Percentiles rank a stretch among this genome's conserved stretches.
Evolutionary conservation across 2,888 invertebrate species (phyloP).

Genomic region (Desoria tigrina): DNA sequence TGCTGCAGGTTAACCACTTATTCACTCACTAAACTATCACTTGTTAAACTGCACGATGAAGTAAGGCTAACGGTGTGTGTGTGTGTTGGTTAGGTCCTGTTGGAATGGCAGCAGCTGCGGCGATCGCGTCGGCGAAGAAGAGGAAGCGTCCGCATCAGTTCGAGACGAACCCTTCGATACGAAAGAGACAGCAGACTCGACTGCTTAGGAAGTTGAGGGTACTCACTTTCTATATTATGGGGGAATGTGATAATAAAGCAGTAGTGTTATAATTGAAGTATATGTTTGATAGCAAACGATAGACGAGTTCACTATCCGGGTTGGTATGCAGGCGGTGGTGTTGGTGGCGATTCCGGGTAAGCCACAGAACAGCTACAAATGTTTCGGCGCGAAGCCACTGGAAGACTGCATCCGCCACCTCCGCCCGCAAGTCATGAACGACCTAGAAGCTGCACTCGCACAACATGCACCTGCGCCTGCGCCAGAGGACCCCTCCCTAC

Average conservation of each 20-base stretch:
- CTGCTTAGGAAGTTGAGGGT: conserved; percentile 81
- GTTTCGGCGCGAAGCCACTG: conserved; percentile 93
- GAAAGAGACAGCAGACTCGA: conserved; percentile 93
- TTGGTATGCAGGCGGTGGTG: conserved; percentile 95
- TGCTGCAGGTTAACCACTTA: conserved; percentile 74
- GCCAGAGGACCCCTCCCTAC: conserved; percentile 86
- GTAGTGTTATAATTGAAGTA: background rate
- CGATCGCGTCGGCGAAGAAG: conserved; percentile 93
- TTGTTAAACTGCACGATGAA: background rate
- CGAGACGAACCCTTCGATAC: conserved; percentile 93
- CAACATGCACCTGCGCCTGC: conserved; percentile 86
- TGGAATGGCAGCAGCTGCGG: conserved; percentile 94
- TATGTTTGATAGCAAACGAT: conserved; percentile 72
- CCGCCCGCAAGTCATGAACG: conserved; percentile 89
- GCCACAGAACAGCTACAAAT: conserved; percentile 92
- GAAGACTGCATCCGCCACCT: conserved; percentile 90
- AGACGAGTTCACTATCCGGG: conserved; percentile 94
- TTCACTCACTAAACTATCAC: background rate
- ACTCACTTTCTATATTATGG: conserved; percentile 31
- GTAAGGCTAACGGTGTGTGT: conserved; percentile 12
- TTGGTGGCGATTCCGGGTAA: conserved; percentile 95
- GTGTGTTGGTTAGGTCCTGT: conserved; percentile 70
- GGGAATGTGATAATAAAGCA: background rate
- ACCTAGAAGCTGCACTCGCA: conserved; percentile 86
- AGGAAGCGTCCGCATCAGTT: conserved; percentile 92